These are phyloP conservation scores for Vanacampus margaritifer DNA, from an alignment of 2,113 vertebrate species.

Conservation along the genomic window DNA sequence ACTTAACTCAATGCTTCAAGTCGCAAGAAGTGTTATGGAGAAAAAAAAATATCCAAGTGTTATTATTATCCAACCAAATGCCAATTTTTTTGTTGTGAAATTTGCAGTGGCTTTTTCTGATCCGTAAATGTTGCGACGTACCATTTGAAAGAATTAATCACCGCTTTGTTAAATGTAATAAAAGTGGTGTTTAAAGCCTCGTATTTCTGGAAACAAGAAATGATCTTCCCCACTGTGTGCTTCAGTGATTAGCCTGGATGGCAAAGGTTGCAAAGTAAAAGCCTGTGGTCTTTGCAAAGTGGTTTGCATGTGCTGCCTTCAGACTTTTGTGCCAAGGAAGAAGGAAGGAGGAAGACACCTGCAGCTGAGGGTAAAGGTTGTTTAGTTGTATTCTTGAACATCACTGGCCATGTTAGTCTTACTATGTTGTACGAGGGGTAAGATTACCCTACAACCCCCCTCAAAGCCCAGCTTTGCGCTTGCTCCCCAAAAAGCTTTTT, in stretches of 20 bases:
- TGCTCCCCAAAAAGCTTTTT: conserved; percentile 83
- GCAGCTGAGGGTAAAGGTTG: conserved; percentile 67
- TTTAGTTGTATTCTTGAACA: conserved; percentile 66
- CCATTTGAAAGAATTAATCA: conserved; percentile 5
- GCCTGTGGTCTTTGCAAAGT: conserved; percentile 6
- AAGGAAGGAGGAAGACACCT: conserved; percentile 64
- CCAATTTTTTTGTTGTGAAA: conserved; percentile 51
- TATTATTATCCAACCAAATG: conserved; percentile 39
- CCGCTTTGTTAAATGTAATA: conserved; percentile 5
- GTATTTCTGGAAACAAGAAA: conserved; percentile 17
- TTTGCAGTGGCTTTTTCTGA: neutral
- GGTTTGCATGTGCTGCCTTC: conserved; percentile 35
- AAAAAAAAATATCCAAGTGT: neutral
- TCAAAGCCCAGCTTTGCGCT: conserved; percentile 19
- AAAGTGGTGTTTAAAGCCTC: conserved; percentile 1
- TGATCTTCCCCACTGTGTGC: neutral
- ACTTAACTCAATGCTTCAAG: no score
- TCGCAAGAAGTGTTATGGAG: no score
- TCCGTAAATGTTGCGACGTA: neutral
- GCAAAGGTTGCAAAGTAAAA: conserved; percentile 3
- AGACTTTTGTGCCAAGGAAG: conserved; percentile 36
- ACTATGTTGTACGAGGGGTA: conserved; percentile 78
- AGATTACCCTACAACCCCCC: conserved; percentile 71
- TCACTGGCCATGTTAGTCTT: conserved; percentile 78
- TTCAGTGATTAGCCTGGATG: conserved; percentile 11